Conservation (phyloP, 92 coral and sea anemone species). For the Virgularia gustaviana region DNA sequence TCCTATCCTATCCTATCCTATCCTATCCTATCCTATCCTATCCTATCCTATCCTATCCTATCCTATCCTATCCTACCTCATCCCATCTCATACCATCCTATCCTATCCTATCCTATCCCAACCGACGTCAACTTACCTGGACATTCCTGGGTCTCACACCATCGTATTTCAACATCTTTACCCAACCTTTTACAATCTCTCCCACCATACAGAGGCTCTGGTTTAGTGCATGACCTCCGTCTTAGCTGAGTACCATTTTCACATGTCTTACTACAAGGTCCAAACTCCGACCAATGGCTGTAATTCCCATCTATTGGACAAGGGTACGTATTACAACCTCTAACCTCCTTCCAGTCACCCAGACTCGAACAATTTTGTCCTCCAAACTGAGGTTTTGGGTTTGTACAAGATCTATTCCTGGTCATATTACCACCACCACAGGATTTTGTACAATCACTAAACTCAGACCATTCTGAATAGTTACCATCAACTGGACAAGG, state of each 20-base stretch:
- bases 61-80: not conserved
- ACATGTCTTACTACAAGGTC: slow-evolving; percentile 62
- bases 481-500: slow-evolving; percentile 72
- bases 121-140: slow-evolving; percentile 58
- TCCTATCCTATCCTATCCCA: not conserved
- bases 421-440: slow-evolving; percentile 49
- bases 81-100: no score
- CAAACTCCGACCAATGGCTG: slow-evolving; percentile 60
- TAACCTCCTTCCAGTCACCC: slow-evolving; percentile 40
- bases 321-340: slow-evolving; percentile 45
- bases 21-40: no score
- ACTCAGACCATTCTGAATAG: slow-evolving; percentile 59
- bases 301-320: slow-evolving; percentile 70
- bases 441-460: slow-evolving; percentile 47
- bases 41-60: no score
- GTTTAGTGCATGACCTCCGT: slow-evolving; percentile 63
- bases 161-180: slow-evolving; percentile 35
- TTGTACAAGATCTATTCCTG: slow-evolving; percentile 52
- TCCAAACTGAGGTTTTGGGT: slow-evolving; percentile 61
- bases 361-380: slow-evolving; percentile 54
- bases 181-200: slow-evolving; percentile 64
- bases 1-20: no score
- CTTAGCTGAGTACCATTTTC: slow-evolving; percentile 65
- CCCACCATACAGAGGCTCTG: slow-evolving; percentile 67
- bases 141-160: slow-evolving; percentile 65